Base-by-base conservation (phyloP, 2,888 invertebrate genomes). In the Drosophila quinaria region DNA sequence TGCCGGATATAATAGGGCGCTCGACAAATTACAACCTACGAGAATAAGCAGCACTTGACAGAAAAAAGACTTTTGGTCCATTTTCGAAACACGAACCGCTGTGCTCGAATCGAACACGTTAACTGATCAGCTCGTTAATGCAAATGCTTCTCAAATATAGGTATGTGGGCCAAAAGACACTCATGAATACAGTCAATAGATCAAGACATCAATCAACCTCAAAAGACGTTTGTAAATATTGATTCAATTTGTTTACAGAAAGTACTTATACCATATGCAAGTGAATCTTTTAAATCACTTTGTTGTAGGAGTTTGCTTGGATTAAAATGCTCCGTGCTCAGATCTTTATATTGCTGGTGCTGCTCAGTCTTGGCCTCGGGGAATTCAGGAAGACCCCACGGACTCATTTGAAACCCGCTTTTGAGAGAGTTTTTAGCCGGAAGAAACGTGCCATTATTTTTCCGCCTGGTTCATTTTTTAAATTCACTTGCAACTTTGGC, bases 401-500 rank as follows among this genome's bases (percentile, higher is more conserved):
- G 25, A 65, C 78, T 0, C 47, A 71, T 13, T 49, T 86, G 3
- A 65, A 49, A 10, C 41, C 72, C 0, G 47, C 35, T 8, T 51
- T 52, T 0, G 49, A 64, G 0, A 56, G 89, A 19, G 73, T 82
- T 2, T 92, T 92, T 55, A 78, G 70, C 10, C 81, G 92, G 0
- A 79, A 74, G n/a, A 84, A 81, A 52, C 83, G 92, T 19, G 92
- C 91, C 15, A 56, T 92, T 13, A 70, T 92, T 6, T 89, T 91
- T 71, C 91, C 92, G 0, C 84, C 90, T 0, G 90, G 91, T 4
- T 80, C 90, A 0, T 77, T 79, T 47, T 59, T 92, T 1, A 92
- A 92, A 64, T 89, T 92, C 47, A 92, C 92, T 2, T 61, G 78
- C 2, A 74, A 71, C 15, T 49, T 91, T 6, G 72, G 81, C 49